Evolutionary conservation across 2,888 invertebrate species (phyloP).

Genomic region (Drosophila borborema): DNA sequence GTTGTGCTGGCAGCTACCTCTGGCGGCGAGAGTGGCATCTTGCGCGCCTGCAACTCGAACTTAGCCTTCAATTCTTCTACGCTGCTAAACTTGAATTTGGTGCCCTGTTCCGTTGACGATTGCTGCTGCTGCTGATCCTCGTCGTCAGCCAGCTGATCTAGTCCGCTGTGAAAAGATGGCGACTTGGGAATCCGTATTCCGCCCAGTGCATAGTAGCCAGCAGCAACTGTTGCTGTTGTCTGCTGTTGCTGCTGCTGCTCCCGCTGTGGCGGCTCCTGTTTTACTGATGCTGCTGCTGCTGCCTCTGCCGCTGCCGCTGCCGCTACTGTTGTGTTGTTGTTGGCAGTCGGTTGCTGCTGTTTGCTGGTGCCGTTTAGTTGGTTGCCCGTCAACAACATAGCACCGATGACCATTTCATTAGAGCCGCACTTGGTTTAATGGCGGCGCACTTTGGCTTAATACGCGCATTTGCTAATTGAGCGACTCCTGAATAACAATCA

Average conservation of each 20-base stretch:
- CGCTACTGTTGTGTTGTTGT: constrained; percentile 30
- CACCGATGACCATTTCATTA: constrained; percentile 85
- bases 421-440: constrained; percentile 76
- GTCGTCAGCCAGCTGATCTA: constrained; percentile 89
- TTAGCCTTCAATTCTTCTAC: constrained; percentile 81
- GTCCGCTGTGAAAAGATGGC: constrained; percentile 94
- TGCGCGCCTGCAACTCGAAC: constrained; percentile 71
- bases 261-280: constrained; percentile 20
- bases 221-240: constrained; percentile 22
- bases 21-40: constrained; percentile 80
- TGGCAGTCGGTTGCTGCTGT: constrained; percentile 48
- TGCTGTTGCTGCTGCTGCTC: constrained; percentile 17
- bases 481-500: constrained; percentile 29
- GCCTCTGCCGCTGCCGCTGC: constrained; percentile 25
- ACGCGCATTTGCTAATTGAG: constrained; percentile 22
- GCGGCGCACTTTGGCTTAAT: constrained; percentile 41
- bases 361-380: constrained; percentile 78
- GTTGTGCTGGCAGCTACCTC: constrained; percentile 52
- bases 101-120: constrained; percentile 23
- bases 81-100: constrained; percentile 67
- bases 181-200: constrained; percentile 91
- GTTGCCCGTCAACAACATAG: constrained; percentile 85
- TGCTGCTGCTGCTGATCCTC: constrained; percentile 20
- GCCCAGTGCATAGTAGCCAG: constrained; percentile 85
- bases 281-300: constrained; percentile 11